These are phyloP conservation scores for Rhynchophorus ferrugineus DNA, from an alignment of 1,140 invertebrate species.

Conservation along the genomic window DNA sequence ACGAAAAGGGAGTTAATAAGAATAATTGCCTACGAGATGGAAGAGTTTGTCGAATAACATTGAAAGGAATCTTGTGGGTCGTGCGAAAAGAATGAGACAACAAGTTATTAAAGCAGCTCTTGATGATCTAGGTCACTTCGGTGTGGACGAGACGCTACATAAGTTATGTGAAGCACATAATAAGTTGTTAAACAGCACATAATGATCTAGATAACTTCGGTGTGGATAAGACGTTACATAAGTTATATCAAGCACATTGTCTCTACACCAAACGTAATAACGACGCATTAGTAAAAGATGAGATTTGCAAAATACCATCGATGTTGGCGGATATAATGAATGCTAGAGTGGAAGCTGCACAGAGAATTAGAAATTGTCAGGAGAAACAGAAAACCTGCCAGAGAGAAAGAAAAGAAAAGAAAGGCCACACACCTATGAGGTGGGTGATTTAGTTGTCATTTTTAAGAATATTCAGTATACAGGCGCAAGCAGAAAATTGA, in stretches of 20 bases:
- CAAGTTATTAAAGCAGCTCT: constrained; percentile 34
- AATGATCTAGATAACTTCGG: too few species aligned
- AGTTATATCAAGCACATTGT: too few species aligned
- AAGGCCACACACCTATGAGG: background rate
- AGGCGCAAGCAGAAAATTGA: background rate
- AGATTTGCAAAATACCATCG: background rate
- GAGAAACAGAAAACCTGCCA: background rate
- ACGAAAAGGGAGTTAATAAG: constrained; percentile 25
- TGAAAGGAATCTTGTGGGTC: constrained; percentile 30
- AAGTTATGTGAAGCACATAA: too few species aligned
- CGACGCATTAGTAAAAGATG: constrained; percentile 30
- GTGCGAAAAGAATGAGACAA: constrained; percentile 33
- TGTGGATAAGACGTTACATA: too few species aligned
- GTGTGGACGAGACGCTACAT: constrained; percentile 1
- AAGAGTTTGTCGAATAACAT: constrained; percentile 27
- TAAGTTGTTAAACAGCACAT: too few species aligned
- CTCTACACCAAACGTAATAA: too few species aligned
- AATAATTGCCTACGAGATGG: constrained; percentile 31
- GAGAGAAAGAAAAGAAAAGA: background rate
- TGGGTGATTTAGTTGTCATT: background rate
- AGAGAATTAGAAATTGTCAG: background rate
- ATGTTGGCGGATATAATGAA: constrained; percentile 2
- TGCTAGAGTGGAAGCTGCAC: background rate
- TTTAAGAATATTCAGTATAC: background rate
- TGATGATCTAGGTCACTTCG: constrained; percentile 35